phyloP scores from a whole-genome alignment of 2,888 invertebrate species.

The Gymnosoma rotundatum region DNA sequence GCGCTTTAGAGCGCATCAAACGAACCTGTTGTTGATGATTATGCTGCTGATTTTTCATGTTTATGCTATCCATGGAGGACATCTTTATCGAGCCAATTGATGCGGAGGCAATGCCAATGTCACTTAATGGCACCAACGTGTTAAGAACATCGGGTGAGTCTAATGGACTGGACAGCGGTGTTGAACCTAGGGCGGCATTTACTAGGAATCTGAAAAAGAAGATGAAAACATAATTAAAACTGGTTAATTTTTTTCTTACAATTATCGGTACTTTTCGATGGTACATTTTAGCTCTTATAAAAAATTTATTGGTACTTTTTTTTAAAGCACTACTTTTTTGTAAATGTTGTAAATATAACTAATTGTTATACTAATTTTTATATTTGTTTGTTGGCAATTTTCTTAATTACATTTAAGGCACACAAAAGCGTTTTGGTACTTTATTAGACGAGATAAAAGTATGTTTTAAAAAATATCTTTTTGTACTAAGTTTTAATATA shows the following conservation, averaged over 20 bases:
- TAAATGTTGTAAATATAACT: too few species aligned
- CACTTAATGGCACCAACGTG: conserved; percentile 81
- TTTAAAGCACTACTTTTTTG: too few species aligned
- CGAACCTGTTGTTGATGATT: conserved; percentile 79
- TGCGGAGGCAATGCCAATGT: conserved; percentile 81
- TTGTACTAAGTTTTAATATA: too few species aligned
- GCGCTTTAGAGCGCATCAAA: conserved; percentile 79
- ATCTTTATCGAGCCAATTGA: conserved; percentile 82
- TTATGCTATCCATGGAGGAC: conserved; percentile 82
- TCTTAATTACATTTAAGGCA: too few species aligned
- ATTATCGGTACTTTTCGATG: too few species aligned
- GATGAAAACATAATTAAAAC: too few species aligned
- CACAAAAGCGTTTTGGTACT: too few species aligned
- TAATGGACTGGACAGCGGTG: conserved; percentile 91
- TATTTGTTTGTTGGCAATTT: too few species aligned
- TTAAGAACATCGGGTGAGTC: conserved; percentile 89
- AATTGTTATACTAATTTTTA: too few species aligned
- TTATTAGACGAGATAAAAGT: too few species aligned
- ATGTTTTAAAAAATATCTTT: too few species aligned
- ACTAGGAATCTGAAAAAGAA: conserved; percentile 88
- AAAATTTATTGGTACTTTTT: not conserved
- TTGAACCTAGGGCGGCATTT: conserved; percentile 90
- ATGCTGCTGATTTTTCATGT: conserved; percentile 77
- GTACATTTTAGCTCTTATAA: not conserved
- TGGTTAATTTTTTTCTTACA: too few species aligned